A percentile compares a stretch with the other conserved stretches of the same genome.
Evolutionary conservation across 2,113 vertebrate species (phyloP).

Genomic region (Cynopterus brachyotis): DNA sequence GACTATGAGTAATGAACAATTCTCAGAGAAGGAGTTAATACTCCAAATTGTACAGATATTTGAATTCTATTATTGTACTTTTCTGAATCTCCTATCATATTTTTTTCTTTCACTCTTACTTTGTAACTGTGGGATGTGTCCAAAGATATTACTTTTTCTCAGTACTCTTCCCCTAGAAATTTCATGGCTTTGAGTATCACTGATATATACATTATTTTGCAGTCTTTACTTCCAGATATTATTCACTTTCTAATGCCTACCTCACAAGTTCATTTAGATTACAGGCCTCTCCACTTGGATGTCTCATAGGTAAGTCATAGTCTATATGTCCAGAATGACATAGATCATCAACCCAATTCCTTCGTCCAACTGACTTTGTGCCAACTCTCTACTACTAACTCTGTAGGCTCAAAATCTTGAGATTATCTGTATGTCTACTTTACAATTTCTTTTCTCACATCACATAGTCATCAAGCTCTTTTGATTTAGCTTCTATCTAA

Average conservation of each 20-base stretch:
- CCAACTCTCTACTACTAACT: not conserved
- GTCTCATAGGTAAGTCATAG: not conserved
- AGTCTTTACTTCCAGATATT: not conserved
- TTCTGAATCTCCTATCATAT: not conserved
- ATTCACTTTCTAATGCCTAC: not conserved
- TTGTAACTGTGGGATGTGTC: not conserved
- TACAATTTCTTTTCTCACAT: not conserved
- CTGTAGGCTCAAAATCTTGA: rapidly evolving
- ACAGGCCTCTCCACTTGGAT: not conserved
- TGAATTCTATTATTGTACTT: not conserved
- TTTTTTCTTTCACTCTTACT: not conserved
- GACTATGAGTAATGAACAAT: not conserved
- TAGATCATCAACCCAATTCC: not conserved
- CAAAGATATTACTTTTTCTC: not conserved
- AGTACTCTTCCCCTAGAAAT: not conserved
- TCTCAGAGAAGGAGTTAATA: not conserved
- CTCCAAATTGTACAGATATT: not conserved
- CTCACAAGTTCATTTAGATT: not conserved
- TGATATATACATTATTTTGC: not conserved
- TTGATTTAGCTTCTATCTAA: not conserved
- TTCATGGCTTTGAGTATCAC: not conserved
- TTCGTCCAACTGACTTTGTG: not conserved
- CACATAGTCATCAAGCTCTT: not conserved
- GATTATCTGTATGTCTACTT: not conserved
- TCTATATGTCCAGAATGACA: not conserved